Evolutionary conservation across 2,888 invertebrate species (phyloP).

Genomic region (Acanthosepion esculentum): DNA sequence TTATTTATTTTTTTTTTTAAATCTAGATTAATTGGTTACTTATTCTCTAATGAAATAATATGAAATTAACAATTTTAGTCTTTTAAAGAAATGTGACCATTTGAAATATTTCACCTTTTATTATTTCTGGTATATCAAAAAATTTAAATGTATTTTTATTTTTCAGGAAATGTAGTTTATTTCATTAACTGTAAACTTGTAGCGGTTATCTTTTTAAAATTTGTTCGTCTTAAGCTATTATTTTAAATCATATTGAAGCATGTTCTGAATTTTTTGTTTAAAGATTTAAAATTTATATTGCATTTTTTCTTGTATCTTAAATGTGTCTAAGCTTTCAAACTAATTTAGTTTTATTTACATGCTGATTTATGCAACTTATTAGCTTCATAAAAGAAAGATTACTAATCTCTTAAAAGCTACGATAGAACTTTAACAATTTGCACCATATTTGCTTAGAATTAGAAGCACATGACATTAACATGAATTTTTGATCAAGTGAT

Average conservation of each 20-base stretch:
- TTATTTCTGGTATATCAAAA: not conserved
- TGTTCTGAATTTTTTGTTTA: not conserved
- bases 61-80: not conserved
- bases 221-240: not conserved
- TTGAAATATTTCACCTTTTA: not conserved
- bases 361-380: too few species aligned
- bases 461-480: not conserved
- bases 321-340: not conserved
- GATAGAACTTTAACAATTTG: not conserved
- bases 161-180: not conserved
- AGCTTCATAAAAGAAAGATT: not conserved
- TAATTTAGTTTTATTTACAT: too few species aligned
- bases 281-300: not conserved
- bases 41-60: not conserved
- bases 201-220: not conserved
- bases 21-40: not conserved
- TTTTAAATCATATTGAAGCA: not conserved
- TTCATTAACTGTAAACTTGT: not conserved
- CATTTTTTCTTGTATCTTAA: not conserved
- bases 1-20: not conserved
- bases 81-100: not conserved
- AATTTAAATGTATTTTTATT: not conserved
- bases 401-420: not conserved
- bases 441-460: not conserved
- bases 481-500: not conserved